Conservation (phyloP, 2,888 invertebrate genomes). For the Latrodectus elegans region DNA sequence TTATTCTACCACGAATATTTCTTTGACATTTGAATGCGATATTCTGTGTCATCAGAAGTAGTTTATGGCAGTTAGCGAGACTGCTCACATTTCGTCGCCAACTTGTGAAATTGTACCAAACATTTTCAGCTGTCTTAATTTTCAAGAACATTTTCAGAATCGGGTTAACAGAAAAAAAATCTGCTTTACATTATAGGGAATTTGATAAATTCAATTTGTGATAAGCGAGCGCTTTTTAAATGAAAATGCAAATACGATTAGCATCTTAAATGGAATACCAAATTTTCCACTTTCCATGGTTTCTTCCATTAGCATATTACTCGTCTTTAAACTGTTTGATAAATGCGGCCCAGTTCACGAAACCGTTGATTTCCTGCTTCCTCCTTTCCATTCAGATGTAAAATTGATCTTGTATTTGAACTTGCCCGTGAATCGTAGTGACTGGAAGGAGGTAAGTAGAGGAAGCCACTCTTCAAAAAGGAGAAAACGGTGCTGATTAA, state of each 20-base stretch:
- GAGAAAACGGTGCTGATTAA: too few species aligned
- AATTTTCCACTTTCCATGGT: too few species aligned
- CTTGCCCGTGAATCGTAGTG: constrained; percentile 44
- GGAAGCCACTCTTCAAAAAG: not conserved
- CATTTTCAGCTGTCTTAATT: too few species aligned
- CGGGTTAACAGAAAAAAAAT: too few species aligned
- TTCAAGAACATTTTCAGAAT: too few species aligned
- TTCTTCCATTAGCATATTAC: too few species aligned
- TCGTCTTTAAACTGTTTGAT: too few species aligned
- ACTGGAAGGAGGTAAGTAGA: constrained; percentile 1
- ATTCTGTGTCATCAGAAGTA: constrained; percentile 23
- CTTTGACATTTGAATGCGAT: constrained; percentile 24
- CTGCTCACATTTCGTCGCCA: not conserved
- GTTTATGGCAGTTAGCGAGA: constrained; percentile 1
- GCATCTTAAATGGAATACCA: too few species aligned
- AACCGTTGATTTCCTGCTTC: constrained; percentile 34
- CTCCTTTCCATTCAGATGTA: constrained; percentile 12
- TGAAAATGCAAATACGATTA: too few species aligned
- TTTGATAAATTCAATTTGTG: too few species aligned
- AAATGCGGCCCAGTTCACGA: constrained; percentile 35
- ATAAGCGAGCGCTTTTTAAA: too few species aligned
- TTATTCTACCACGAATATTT: constrained; percentile 25
- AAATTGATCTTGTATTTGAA: constrained; percentile 34
- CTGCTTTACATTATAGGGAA: too few species aligned
- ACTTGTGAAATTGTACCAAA: not conserved